Evolutionary conservation across 2,888 invertebrate species (phyloP).

Genomic region (Eurytoma adleriae): DNA sequence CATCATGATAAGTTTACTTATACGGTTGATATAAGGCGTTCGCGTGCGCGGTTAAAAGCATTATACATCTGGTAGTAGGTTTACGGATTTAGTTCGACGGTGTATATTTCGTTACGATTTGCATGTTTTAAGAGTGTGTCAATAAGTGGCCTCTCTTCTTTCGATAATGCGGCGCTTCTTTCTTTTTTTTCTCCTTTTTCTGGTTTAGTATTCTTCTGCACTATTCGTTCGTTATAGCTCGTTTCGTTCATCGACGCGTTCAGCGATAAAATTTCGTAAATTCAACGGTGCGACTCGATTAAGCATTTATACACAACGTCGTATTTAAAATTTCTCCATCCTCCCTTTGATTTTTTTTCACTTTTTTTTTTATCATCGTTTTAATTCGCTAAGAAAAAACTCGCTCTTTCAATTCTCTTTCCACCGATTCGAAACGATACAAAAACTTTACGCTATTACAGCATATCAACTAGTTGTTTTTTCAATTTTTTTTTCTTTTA

Average conservation of each 20-base stretch:
- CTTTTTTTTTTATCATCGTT: neutral
- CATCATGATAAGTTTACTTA: too few species aligned
- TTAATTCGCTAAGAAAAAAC: neutral
- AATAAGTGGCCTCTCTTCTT: neutral
- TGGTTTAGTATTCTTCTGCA: neutral
- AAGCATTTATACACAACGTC: constrained; percentile 48
- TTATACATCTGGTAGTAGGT: too few species aligned
- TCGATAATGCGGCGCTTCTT: neutral
- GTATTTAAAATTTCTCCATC: neutral
- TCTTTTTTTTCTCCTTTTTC: neutral
- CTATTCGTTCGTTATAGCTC: neutral
- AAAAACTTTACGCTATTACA: constrained; percentile 41
- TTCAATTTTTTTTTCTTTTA: too few species aligned
- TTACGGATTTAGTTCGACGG: too few species aligned
- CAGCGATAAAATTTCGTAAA: constrained; percentile 49
- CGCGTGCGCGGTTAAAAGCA: neutral
- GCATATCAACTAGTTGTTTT: constrained; percentile 16
- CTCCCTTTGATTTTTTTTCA: neutral
- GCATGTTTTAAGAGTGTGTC: neutral
- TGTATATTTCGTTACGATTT: too few species aligned
- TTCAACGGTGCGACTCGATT: constrained; percentile 47
- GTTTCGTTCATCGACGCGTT: constrained; percentile 20
- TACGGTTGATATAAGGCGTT: constrained; percentile 11
- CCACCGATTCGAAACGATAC: constrained; percentile 36
- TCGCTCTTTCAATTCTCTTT: constrained; percentile 10